These are phyloP conservation scores for Coracopsis vasa DNA, from an alignment of 2,113 vertebrate species.

Conservation along the genomic window DNA sequence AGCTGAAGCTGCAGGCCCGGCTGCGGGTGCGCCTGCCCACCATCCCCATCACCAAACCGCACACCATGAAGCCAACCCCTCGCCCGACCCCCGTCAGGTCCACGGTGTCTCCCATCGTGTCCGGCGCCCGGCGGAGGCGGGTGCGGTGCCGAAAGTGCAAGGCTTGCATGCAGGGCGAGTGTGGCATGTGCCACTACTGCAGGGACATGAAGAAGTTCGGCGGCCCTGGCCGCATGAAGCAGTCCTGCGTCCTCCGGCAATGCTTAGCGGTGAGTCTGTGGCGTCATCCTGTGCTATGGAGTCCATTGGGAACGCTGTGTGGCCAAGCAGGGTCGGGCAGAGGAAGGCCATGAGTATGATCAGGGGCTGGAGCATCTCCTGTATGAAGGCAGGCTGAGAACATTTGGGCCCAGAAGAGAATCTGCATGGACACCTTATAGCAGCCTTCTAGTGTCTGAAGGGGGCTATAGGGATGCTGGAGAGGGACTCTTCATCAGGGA, in stretches of 20 bases:
- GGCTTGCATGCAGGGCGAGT: constrained; percentile 90
- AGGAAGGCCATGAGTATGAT: background rate
- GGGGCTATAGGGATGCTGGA: background rate
- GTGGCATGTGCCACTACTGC: constrained; percentile 92
- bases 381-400: background rate
- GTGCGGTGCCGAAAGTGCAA: constrained; percentile 92
- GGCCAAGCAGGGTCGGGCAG: background rate
- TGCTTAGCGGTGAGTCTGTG: constrained; percentile 89
- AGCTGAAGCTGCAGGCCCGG: constrained; percentile 78
- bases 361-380: background rate
- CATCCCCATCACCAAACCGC: constrained; percentile 83
- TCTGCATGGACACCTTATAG: background rate
- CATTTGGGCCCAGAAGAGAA: background rate
- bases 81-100: constrained; percentile 80
- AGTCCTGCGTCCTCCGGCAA: constrained; percentile 98
- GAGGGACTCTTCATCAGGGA: background rate
- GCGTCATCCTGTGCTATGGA: background rate
- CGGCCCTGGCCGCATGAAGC: constrained; percentile 97
- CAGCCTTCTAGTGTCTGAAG: background rate
- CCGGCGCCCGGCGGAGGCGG: constrained; percentile 84
- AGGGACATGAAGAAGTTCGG: constrained; percentile 99
- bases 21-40: constrained; percentile 79
- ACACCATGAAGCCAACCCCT: constrained; percentile 83
- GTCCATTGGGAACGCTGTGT: background rate
- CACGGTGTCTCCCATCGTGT: constrained; percentile 81